Evolutionary conservation across 2,797 vertebrate genomes (phyloP).

Genomic region (Muscicapa striata): DNA sequence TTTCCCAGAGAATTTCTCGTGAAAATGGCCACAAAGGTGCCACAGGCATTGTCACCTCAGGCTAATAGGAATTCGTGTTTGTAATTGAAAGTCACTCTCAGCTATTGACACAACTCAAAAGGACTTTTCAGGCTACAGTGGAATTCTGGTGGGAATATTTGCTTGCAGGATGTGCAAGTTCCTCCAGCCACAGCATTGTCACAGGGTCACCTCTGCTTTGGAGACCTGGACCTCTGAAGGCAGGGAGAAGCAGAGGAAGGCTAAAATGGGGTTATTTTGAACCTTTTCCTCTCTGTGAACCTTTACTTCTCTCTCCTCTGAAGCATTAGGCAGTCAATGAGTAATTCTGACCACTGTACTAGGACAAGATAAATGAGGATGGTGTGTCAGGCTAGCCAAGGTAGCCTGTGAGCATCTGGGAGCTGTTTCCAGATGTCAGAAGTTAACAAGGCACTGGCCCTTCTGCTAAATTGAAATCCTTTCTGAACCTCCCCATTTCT

Average conservation of each 20-base stretch:
- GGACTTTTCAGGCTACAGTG: background rate
- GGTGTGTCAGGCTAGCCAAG: background rate
- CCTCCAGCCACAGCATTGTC: background rate
- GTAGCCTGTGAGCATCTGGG: background rate
- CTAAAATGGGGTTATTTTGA: background rate
- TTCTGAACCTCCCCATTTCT: background rate
- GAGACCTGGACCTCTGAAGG: background rate
- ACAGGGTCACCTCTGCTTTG: conserved; percentile 4
- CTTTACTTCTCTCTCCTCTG: background rate
- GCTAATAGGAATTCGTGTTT: background rate
- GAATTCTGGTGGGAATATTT: background rate
- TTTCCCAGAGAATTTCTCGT: background rate
- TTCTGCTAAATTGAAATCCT: conserved; percentile 17
- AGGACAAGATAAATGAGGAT: background rate
- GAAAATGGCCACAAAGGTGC: background rate
- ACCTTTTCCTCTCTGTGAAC: background rate
- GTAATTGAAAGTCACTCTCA: background rate
- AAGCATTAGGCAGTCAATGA: background rate
- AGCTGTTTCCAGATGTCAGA: conserved; percentile 1
- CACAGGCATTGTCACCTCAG: background rate
- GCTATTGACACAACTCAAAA: background rate
- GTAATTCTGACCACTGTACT: background rate
- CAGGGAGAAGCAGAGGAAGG: background rate
- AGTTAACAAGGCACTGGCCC: conserved; percentile 18
- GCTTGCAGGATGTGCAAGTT: background rate